Conservation (phyloP, 2,797 vertebrate species). For the Discoglossus pictus region DNA sequence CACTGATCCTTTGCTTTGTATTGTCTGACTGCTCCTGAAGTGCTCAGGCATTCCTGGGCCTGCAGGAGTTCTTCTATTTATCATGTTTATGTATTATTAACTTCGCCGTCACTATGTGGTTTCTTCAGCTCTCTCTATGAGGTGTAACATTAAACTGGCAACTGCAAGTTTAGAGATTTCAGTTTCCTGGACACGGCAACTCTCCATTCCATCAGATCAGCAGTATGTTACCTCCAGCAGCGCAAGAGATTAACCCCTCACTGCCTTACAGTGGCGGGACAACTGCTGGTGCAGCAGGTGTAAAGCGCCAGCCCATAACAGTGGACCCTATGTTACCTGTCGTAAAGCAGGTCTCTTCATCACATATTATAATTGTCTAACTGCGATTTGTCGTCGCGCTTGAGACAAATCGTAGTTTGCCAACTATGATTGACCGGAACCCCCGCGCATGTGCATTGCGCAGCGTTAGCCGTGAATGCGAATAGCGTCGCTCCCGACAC, state of each 20-base stretch:
- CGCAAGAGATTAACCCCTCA: conserved; percentile 1
- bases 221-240: background rate
- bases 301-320: too few relatives aligned
- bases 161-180: conserved; percentile 51
- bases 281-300: too few relatives aligned
- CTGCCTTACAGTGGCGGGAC: background rate
- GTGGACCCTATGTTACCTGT: too few relatives aligned
- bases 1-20: conserved; percentile 15
- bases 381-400: too few relatives aligned
- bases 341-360: too few relatives aligned
- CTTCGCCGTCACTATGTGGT: conserved; percentile 55
- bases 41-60: conserved; percentile 5
- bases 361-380: too few relatives aligned
- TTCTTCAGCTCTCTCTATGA: conserved; percentile 58
- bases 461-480: too few relatives aligned
- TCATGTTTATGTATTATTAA: conserved; percentile 68
- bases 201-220: conserved; percentile 50
- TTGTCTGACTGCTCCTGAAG: background rate
- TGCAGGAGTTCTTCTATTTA: conserved; percentile 31
- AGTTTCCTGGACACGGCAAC: conserved; percentile 55
- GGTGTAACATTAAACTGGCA: conserved; percentile 62
- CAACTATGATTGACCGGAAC: too few relatives aligned
- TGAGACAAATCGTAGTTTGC: too few relatives aligned
- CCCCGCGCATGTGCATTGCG: too few relatives aligned
- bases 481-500: too few relatives aligned